Evolutionary conservation across 2,113 vertebrate genomes (phyloP).

Genomic region (Bubo bubo): DNA sequence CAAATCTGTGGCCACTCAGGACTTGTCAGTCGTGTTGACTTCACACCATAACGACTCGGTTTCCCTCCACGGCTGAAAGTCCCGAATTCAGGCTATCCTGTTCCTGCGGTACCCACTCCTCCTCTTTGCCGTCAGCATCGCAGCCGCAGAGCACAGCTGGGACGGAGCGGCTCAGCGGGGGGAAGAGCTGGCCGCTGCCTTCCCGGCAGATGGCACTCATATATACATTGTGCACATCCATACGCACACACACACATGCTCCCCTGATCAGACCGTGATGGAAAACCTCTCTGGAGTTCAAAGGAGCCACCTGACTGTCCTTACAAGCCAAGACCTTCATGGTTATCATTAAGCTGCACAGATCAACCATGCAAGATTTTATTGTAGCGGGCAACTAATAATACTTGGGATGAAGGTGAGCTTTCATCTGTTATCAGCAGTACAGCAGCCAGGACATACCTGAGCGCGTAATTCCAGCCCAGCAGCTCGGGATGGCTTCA

Average conservation of each 20-base stretch:
- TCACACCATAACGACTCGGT: neutral
- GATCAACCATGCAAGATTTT: neutral
- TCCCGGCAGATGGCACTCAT: neutral
- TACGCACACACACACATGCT: accelerated
- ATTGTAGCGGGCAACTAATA: neutral
- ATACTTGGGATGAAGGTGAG: neutral
- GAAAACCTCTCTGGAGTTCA: neutral
- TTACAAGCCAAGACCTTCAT: neutral
- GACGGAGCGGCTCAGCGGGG: accelerated
- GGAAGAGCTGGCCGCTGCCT: neutral
- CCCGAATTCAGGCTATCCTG: neutral
- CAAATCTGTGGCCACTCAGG: neutral
- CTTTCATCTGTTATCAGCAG: neutral
- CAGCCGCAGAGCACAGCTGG: neutral
- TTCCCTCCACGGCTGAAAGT: neutral
- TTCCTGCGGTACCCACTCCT: accelerated
- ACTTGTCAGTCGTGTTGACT: neutral
- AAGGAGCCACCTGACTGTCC: neutral
- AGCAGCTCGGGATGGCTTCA: neutral
- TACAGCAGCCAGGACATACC: neutral
- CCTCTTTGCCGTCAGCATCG: accelerated
- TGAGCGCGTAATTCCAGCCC: neutral
- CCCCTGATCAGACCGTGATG: neutral
- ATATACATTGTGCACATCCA: no score
- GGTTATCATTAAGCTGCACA: neutral